A percentile compares a stretch with the other conserved stretches of the same genome.
These are phyloP conservation scores for Nesometra sesokonis DNA, from an alignment of 35 echinoderm and acorn worm species.

Conservation along the genomic window DNA sequence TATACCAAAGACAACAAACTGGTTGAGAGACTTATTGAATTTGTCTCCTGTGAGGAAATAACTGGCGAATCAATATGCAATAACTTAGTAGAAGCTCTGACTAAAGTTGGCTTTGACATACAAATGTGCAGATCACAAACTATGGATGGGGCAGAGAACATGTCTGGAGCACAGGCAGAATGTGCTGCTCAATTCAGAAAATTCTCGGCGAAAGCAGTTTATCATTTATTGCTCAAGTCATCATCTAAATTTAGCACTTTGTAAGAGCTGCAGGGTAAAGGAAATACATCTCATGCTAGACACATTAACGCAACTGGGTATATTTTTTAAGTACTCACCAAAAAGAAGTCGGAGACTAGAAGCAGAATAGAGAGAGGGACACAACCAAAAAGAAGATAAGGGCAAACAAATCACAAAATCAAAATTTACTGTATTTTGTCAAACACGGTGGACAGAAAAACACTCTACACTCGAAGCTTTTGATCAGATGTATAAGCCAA, in stretches of 20 bases:
- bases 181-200: slow-evolving; percentile 15
- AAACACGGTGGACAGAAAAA: slow-evolving; percentile 65
- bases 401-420: neutral
- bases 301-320: neutral
- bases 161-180: neutral
- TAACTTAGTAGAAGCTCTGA: neutral
- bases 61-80: slow-evolving; percentile 22
- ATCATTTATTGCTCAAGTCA: slow-evolving; percentile 55
- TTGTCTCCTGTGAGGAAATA: slow-evolving; percentile 19
- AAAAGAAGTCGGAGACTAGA: slow-evolving; percentile 30
- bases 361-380: neutral
- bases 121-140: too few species aligned
- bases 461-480: slow-evolving; percentile 33
- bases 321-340: slow-evolving; percentile 41
- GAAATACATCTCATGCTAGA: slow-evolving; percentile 39
- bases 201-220: too few species aligned
- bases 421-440: slow-evolving; percentile 22
- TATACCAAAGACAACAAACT: slow-evolving; percentile 16
- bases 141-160: too few species aligned
- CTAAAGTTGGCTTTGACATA: too few species aligned
- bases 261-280: slow-evolving; percentile 10
- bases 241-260: slow-evolving; percentile 25
- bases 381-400: neutral
- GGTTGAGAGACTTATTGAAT: slow-evolving; percentile 42
- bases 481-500: slow-evolving; percentile 14